These are phyloP conservation scores for Hesperia comma DNA, from an alignment of 2,888 invertebrate genomes.

Conservation along the genomic window DNA sequence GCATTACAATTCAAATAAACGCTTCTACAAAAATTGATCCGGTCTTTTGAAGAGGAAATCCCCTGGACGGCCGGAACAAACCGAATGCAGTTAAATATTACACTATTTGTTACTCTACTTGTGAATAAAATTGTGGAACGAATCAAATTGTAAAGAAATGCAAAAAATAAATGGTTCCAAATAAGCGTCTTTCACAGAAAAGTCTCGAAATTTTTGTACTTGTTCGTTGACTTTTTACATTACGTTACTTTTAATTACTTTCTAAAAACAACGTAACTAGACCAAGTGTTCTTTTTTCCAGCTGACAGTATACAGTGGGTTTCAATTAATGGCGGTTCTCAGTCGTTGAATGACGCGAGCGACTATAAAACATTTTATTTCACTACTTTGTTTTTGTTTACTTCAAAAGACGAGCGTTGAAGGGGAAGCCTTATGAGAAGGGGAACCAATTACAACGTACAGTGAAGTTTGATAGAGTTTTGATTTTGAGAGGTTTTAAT, in stretches of 20 bases:
- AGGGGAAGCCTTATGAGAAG: slow-evolving; percentile 52
- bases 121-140: no score
- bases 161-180: no score
- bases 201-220: no score
- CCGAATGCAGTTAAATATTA: no score
- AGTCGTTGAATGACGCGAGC: slow-evolving; percentile 51
- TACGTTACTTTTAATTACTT: neutral
- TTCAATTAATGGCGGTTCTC: slow-evolving; percentile 43
- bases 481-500: no score
- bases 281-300: neutral
- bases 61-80: no score
- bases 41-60: no score
- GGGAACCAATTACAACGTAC: slow-evolving; percentile 50
- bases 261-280: neutral
- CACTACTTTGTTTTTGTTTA: slow-evolving; percentile 66
- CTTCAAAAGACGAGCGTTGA: slow-evolving; percentile 61
- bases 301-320: slow-evolving; percentile 5
- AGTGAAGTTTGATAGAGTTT: neutral
- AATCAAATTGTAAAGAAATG: no score
- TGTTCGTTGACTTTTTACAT: neutral
- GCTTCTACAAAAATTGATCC: no score
- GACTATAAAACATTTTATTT: slow-evolving; percentile 74
- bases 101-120: no score
- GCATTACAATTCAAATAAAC: no score
- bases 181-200: no score